phyloP scores from a whole-genome alignment of 2,797 vertebrate species.

The Yasuhikotakia modesta region DNA sequence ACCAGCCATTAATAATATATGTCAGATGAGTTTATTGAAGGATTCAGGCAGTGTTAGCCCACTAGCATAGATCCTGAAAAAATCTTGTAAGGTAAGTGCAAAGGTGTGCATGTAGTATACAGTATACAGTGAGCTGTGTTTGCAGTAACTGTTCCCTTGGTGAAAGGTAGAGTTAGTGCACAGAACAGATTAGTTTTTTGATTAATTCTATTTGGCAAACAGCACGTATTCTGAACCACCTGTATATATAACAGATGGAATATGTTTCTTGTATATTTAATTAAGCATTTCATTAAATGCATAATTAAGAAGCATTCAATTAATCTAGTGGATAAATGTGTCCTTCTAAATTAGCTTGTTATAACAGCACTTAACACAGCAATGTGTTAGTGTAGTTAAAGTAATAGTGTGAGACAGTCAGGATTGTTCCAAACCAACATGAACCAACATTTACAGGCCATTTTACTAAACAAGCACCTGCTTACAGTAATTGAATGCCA shows the following conservation, averaged over 20 bases:
- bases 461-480: too few relatives aligned
- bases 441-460: neutral
- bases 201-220: neutral
- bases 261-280: neutral
- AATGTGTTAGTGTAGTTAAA: conserved; percentile 5
- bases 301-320: neutral
- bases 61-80: neutral
- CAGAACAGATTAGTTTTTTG: too few relatives aligned
- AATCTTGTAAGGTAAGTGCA: conserved; percentile 52
- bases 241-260: too few relatives aligned
- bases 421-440: conserved; percentile 18
- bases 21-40: neutral
- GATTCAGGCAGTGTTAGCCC: conserved; percentile 9
- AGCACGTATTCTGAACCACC: neutral
- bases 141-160: too few relatives aligned
- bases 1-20: neutral
- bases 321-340: neutral
- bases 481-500: too few relatives aligned
- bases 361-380: neutral
- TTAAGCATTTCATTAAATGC: neutral
- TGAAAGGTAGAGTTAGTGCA: neutral
- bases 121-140: too few relatives aligned
- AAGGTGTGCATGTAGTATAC: conserved; percentile 20
- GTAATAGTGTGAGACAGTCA: neutral
- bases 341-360: neutral